Evolutionary conservation across 2,113 vertebrate species (phyloP).

Genomic region (Cardinalis cardinalis): DNA sequence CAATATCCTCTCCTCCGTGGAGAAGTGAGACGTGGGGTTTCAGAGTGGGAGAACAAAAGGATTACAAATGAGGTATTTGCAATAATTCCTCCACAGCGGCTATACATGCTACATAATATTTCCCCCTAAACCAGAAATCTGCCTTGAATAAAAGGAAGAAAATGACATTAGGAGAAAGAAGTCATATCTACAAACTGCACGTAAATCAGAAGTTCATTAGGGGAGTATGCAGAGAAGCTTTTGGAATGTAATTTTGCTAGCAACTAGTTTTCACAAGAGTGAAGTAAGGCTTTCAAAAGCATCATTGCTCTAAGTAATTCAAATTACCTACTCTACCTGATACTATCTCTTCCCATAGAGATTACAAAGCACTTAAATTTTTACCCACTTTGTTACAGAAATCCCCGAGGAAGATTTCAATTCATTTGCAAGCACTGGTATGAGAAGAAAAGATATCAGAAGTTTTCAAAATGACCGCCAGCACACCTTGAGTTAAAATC

Average conservation of each 20-base stretch:
- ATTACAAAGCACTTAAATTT: conserved; percentile 50
- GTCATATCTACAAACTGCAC: not conserved
- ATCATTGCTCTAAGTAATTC: conserved; percentile 39
- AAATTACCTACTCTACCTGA: conserved; percentile 37
- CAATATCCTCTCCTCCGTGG: not conserved
- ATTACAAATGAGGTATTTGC: conserved; percentile 28
- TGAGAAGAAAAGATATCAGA: not conserved
- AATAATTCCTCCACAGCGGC: not conserved
- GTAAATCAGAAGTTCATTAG: conserved; percentile 23
- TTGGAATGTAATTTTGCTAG: conserved; percentile 39
- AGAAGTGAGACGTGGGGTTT: not conserved
- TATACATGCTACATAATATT: not conserved
- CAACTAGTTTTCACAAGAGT: conserved; percentile 8
- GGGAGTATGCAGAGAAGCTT: not conserved
- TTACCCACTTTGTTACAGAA: conserved; percentile 8
- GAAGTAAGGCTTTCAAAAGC: conserved; percentile 35
- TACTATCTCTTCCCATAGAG: conserved; percentile 29
- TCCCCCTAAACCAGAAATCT: not conserved
- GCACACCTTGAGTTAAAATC: conserved; percentile 16
- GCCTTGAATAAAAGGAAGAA: conserved; percentile 6
- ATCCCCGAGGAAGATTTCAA: conserved; percentile 22
- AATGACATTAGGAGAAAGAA: not conserved
- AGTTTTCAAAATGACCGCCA: not conserved
- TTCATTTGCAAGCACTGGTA: not conserved
- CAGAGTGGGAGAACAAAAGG: conserved; percentile 17